Conservation (phyloP, 2,888 invertebrate genomes). For the Volucella inanis region DNA sequence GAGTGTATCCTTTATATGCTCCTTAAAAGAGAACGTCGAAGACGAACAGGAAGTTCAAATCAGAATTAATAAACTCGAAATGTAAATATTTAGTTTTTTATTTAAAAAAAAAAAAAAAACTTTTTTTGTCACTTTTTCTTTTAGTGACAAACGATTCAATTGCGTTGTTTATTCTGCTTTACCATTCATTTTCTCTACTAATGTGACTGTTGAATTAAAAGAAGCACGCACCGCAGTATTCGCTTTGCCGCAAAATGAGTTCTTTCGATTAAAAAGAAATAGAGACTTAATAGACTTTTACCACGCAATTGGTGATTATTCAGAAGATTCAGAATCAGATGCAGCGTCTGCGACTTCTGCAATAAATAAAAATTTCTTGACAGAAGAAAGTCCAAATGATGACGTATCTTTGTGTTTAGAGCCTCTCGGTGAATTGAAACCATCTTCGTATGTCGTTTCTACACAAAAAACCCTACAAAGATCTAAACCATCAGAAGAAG, state of each 20-base stretch:
- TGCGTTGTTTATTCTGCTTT: conserved; percentile 63
- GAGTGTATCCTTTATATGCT: conserved; percentile 51
- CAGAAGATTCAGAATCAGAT: conserved; percentile 6
- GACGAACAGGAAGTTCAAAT: conserved; percentile 39
- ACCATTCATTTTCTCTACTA: conserved; percentile 67
- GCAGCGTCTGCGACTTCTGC: conserved; percentile 4
- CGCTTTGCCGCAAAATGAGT: conserved; percentile 69
- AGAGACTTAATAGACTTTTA: conserved; percentile 74
- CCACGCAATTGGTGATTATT: conserved; percentile 37
- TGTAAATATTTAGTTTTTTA: conserved; percentile 62
- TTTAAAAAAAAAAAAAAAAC: background rate
- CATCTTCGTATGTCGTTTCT: background rate
- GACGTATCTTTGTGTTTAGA: background rate
- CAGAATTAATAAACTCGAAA: conserved; percentile 51
- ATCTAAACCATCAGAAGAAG: background rate
- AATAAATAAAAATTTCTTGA: conserved; percentile 42
- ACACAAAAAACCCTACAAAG: conserved; percentile 1
- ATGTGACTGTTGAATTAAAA: conserved; percentile 38
- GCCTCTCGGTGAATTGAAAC: too few species aligned
- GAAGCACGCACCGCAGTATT: conserved; percentile 57
- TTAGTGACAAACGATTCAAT: conserved; percentile 51
- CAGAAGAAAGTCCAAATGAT: background rate
- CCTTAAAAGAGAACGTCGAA: background rate
- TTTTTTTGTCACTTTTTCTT: background rate
- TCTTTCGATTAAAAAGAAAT: conserved; percentile 73